Base-by-base conservation (phyloP, 2,797 vertebrate genomes). In the Austrolebias charrua region DNA sequence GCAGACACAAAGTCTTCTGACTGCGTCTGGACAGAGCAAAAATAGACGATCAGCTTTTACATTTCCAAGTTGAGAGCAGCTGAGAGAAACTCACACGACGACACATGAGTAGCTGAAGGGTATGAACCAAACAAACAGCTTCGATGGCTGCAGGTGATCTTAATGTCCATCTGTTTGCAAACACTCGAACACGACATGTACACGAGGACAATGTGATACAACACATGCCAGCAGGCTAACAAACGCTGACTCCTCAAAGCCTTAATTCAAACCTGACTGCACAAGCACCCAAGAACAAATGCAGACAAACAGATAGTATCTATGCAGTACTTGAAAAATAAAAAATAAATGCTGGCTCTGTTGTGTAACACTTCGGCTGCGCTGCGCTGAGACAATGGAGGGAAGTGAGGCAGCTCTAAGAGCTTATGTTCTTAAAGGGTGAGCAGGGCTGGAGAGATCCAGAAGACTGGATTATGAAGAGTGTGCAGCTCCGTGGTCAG, bases 321-420 rank as follows among this genome's bases (percentile, higher is more conserved):
- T 7, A 53, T 1, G 38, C n/a, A 16, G 56, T 50, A 43, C 11
- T 31, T 14, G 48, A 47, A 49, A 60, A 8, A 24, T 24, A 24
- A 24, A 24, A 24, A 24, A 24, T 24, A 24, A 24, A 48, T 48
- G 53, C 33, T 55, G 28, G 24, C 48, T 5, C 2, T n/a, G 31
- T 76, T 84, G 77, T 76, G 63, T 74, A 79, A 79, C 63, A 71
- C 57, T 55, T 56, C 24, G 28, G 52, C 43, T 49, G 33, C 49
- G 50, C 45, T 28, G 60, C 43, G 31, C 31, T 40, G 53, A 82
- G 59, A 68, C 58, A 75, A 66, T 43, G 49, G 44, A 16, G 15
- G 13, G 14, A 63, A 55, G 44, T 71, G 14, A 50, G 33, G 67
- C 55, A 61, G 43, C 72, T 43, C 63, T 18, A 68, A 65, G 29